Conservation (phyloP, 2,888 invertebrate species). For the Drosophila rubida region DNA sequence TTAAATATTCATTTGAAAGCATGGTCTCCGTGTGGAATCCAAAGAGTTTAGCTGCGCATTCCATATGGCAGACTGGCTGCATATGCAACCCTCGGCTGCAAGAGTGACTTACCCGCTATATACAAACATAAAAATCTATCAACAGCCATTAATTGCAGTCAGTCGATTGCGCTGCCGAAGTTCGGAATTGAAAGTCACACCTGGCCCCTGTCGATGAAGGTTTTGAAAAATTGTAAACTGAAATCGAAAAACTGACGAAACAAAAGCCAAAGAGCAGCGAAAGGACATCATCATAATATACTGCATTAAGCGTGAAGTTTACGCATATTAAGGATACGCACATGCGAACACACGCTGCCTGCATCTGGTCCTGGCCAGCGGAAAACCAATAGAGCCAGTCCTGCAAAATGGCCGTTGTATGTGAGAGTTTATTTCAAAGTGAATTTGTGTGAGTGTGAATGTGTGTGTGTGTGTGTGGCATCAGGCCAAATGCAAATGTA, state of each 20-base stretch:
- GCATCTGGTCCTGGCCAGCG: constrained; percentile 74
- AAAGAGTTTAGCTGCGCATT: constrained; percentile 23
- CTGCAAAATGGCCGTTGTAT: constrained; percentile 37
- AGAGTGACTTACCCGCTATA: constrained; percentile 60
- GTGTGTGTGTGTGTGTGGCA: constrained; percentile 21
- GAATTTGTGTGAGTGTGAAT: constrained; percentile 4
- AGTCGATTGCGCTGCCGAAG: constrained; percentile 27
- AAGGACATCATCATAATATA: constrained; percentile 81
- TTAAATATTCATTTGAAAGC: neutral
- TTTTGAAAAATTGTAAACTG: constrained; percentile 51
- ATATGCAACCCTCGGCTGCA: constrained; percentile 50
- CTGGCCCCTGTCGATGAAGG: constrained; percentile 55
- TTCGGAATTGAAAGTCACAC: constrained; percentile 54
- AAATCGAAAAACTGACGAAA: constrained; percentile 45
- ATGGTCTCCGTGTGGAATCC: neutral
- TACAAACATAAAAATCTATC: constrained; percentile 81
- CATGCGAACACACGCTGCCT: constrained; percentile 69
- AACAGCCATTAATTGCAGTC: constrained; percentile 71
- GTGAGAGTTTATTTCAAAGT: constrained; percentile 6
- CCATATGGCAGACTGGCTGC: constrained; percentile 11
- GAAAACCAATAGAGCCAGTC: constrained; percentile 34
- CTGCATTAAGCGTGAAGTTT: constrained; percentile 84
- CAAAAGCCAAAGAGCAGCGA: constrained; percentile 77
- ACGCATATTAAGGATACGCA: constrained; percentile 83
- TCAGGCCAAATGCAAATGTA: constrained; percentile 67